These are phyloP conservation scores for Megaustenia siamemsis DNA, from an alignment of 2,888 invertebrate genomes.

Conservation along the genomic window DNA sequence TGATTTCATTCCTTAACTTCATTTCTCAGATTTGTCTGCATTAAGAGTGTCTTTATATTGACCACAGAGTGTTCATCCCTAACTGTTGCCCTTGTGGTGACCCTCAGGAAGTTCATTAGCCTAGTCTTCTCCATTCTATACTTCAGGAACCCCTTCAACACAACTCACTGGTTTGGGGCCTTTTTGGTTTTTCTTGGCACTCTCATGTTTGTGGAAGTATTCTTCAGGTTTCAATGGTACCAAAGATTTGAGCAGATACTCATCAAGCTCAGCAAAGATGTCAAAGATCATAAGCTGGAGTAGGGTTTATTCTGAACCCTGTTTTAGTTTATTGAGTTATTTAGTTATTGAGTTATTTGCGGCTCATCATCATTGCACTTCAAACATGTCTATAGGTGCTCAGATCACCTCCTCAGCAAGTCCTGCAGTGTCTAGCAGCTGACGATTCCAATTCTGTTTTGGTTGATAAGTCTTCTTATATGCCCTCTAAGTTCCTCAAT, in stretches of 20 bases:
- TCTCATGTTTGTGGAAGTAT: conserved; percentile 87
- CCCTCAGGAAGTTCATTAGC: conserved; percentile 95
- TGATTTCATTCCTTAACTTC: conserved; percentile 67
- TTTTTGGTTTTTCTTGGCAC: conserved; percentile 94
- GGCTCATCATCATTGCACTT: too few relatives aligned
- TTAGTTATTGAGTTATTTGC: too few relatives aligned
- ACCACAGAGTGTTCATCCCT: conserved; percentile 96
- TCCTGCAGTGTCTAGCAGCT: too few relatives aligned
- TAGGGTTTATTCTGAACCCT: too few relatives aligned
- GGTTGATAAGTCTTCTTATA: too few relatives aligned
- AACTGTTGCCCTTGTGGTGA: conserved; percentile 96
- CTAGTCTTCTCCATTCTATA: conserved; percentile 96
- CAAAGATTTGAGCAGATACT: conserved; percentile 26
- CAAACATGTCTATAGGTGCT: too few relatives aligned
- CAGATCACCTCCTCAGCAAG: too few relatives aligned
- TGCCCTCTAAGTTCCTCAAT: too few relatives aligned
- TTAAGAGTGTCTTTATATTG: conserved; percentile 94
- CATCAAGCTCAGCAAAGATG: neutral
- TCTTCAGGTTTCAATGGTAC: conserved; percentile 54
- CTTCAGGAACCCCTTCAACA: conserved; percentile 95
- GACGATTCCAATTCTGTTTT: too few relatives aligned
- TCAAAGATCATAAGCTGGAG: neutral
- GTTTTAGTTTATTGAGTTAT: too few relatives aligned
- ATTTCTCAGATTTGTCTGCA: conserved; percentile 87
- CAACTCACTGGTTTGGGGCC: conserved; percentile 94